Base-by-base conservation (phyloP, 2,797 vertebrate genomes). In the Falco columbarius region DNA sequence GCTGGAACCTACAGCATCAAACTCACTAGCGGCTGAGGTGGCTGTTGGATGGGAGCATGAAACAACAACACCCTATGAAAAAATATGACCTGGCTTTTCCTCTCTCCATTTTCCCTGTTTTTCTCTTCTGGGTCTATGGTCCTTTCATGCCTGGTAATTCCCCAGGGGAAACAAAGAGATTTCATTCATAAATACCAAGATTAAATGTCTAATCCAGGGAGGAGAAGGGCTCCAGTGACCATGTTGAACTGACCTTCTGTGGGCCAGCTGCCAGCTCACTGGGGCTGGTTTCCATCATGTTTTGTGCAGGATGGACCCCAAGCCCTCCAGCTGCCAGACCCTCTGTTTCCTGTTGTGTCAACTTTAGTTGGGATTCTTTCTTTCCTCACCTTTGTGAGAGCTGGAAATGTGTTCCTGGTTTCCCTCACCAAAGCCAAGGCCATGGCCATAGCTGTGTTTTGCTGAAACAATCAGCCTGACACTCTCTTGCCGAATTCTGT, bases 311-410 rank as follows among this genome's bases (percentile, higher is more conserved):
- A 79, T 49, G 27, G 26, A 93, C 14, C 66, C 63, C 62, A 80
- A 79, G 51, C 18, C 23, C 12, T 81, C 54, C 55, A 51, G 40
- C 54, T 93, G 80, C 54, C 86, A 73, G n/a, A 3, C 26, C 12
- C 27, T 90, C 61, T 84, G 40, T 82, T 97, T 94, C 94, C 95
- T 97, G 82, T 89, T 96, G 27, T 84, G 73, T 34, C 87, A 62
- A 70, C 54, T 80, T 90, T 61, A 56, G 20, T 11, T 58, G 68
- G n/a, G 62, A 27, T 81, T 88, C 18, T 17, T 83, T 86, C 66
- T 90, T 90, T 90, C 80, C 52, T 87, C 4, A 24, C n/a, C 26
- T 67, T 86, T 93, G 17, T 93, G 42, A 84, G 4, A 9, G 12
- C 47, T 93, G 47, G 52, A 90, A 94, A 80, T 10, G 1, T 49